These are phyloP conservation scores for Drosophila nigrodunni DNA, from an alignment of 1,140 invertebrate species.

Conservation along the genomic window DNA sequence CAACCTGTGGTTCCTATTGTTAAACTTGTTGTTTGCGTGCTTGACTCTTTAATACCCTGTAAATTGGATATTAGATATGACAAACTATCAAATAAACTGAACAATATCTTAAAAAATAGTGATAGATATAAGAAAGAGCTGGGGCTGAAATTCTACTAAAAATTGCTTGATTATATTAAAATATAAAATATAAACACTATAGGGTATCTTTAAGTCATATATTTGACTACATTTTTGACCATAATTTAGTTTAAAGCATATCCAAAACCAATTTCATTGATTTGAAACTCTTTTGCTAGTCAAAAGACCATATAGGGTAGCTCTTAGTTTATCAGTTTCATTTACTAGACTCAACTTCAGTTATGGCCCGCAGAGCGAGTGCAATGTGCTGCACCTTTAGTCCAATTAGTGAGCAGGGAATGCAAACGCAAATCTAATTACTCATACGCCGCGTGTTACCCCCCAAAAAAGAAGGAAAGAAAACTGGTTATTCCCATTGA, in stretches of 20 bases:
- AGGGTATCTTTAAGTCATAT: no score
- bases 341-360: not conserved
- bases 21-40: not conserved
- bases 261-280: not conserved
- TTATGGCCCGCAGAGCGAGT: constrained; percentile 15
- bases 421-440: constrained; percentile 71
- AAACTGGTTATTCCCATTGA: constrained; percentile 47
- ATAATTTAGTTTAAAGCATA: not conserved
- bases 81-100: no score
- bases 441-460: constrained; percentile 63
- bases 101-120: no score
- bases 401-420: constrained; percentile 59
- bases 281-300: not conserved
- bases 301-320: not conserved
- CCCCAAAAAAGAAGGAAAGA: constrained; percentile 35
- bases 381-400: constrained; percentile 52
- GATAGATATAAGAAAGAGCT: no score
- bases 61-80: not conserved
- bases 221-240: not conserved
- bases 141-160: no score
- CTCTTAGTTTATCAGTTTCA: not conserved
- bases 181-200: no score
- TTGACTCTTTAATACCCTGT: constrained; percentile 13
- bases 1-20: not conserved
- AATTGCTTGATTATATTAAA: no score